Evolutionary conservation across 2,888 invertebrate species (phyloP).

Genomic region (Pseudanteris insignis): DNA sequence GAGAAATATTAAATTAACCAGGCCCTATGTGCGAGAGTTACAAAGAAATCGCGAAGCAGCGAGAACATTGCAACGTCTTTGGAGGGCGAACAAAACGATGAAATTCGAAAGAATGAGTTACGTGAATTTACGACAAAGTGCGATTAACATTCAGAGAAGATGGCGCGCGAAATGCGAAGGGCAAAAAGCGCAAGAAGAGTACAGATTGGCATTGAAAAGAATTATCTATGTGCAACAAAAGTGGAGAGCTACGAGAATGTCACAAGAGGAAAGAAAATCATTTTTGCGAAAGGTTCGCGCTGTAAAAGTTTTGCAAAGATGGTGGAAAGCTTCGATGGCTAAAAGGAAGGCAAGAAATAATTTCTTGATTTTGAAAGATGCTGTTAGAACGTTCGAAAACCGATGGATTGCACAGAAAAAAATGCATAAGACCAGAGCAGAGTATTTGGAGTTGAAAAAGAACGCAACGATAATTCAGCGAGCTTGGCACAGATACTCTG

Average conservation of each 20-base stretch:
- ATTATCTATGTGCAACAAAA: conserved; percentile 53
- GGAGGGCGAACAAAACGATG: conserved; percentile 66
- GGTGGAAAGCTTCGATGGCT: conserved; percentile 64
- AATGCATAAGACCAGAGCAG: conserved; percentile 61
- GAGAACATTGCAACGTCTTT: conserved; percentile 68
- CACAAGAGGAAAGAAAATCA: conserved; percentile 61
- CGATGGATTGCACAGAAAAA: conserved; percentile 60
- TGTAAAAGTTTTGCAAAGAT: conserved; percentile 63
- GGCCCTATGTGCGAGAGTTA: conserved; percentile 51
- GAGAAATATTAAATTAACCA: conserved; percentile 52
- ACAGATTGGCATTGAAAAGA: conserved; percentile 56
- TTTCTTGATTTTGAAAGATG: conserved; percentile 62
- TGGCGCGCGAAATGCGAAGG: conserved; percentile 63
- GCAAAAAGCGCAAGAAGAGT: conserved; percentile 56
- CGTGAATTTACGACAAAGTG: conserved; percentile 62
- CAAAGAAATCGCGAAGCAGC: conserved; percentile 55
- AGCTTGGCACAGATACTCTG: conserved; percentile 55
- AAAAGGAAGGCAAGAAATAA: conserved; percentile 62
- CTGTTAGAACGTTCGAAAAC: conserved; percentile 53
- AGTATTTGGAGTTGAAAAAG: conserved; percentile 57
- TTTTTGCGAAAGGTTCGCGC: conserved; percentile 59
- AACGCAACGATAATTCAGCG: conserved; percentile 67
- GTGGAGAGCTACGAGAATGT: conserved; percentile 62
- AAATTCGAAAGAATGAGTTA: conserved; percentile 63
- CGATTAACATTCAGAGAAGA: conserved; percentile 68